Conservation (phyloP, 1,140 invertebrate species). For the Trichonephila clavata region DNA sequence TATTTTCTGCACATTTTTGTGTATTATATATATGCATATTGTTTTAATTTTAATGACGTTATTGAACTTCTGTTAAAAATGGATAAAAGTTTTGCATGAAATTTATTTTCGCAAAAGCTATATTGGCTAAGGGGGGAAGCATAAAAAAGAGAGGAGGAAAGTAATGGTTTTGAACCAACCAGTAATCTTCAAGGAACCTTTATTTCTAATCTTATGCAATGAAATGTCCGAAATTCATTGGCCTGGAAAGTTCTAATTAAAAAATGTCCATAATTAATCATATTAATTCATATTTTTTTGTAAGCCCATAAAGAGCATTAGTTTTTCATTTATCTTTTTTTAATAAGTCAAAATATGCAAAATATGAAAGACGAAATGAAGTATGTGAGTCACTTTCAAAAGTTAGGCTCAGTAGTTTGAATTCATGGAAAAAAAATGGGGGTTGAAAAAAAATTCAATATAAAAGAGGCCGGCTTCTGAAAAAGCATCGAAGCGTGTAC, state of each 20-base stretch:
- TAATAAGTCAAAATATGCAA: constrained; percentile 72
- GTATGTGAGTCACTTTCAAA: constrained; percentile 71
- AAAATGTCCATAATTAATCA: constrained; percentile 70
- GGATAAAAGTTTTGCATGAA: neutral
- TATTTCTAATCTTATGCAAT: constrained; percentile 61
- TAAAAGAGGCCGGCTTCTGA: constrained; percentile 49
- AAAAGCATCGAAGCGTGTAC: constrained; percentile 59
- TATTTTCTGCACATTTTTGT: neutral
- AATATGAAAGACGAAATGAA: constrained; percentile 73
- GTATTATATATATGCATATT: neutral
- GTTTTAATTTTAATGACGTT: neutral
- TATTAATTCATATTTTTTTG: constrained; percentile 64
- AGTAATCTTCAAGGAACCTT: constrained; percentile 51
- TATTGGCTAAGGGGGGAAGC: neutral
- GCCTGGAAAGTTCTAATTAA: constrained; percentile 46
- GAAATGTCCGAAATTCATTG: constrained; percentile 51
- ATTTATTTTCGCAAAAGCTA: neutral
- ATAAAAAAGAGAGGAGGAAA: neutral
- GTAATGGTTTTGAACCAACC: constrained; percentile 1
- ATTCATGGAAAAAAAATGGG: constrained; percentile 27
- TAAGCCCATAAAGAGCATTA: constrained; percentile 66
- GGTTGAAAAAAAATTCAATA: constrained; percentile 35
- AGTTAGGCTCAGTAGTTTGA: constrained; percentile 64
- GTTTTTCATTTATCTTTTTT: constrained; percentile 75
- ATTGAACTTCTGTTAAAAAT: neutral